These are phyloP conservation scores for Columba guinea DNA, from an alignment of 2,797 vertebrate genomes.

Conservation along the genomic window DNA sequence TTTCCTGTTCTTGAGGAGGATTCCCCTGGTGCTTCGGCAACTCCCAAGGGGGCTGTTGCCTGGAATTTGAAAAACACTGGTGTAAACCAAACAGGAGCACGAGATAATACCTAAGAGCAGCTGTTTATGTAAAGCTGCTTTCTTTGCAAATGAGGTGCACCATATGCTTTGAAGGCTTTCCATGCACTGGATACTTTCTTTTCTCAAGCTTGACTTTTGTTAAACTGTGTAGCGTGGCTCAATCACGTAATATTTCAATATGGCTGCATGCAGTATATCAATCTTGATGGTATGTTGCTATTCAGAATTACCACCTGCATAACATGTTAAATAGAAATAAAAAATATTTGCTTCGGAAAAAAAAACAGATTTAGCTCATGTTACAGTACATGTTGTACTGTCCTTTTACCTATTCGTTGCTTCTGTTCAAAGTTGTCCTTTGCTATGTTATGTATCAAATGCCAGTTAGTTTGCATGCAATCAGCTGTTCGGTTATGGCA, in stretches of 20 bases:
- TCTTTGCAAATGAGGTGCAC: slow-evolving; percentile 32
- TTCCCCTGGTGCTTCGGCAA: not conserved
- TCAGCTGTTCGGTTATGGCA: slow-evolving; percentile 33
- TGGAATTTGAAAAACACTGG: slow-evolving; percentile 30
- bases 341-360: not conserved
- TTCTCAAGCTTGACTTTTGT: not conserved
- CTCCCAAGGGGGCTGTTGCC: not conserved
- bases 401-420: not conserved
- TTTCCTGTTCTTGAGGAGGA: not conserved
- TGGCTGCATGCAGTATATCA: slow-evolving; percentile 62
- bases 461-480: slow-evolving; percentile 63
- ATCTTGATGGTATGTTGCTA: slow-evolving; percentile 21
- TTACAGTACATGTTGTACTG: not conserved
- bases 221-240: not conserved
- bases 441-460: not conserved
- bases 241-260: not conserved
- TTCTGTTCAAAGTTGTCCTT: not conserved
- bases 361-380: not conserved
- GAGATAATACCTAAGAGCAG: slow-evolving; percentile 5
- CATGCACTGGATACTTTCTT: slow-evolving; percentile 6
- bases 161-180: slow-evolving; percentile 31
- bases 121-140: slow-evolving; percentile 19
- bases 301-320: slow-evolving; percentile 20
- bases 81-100: not conserved
- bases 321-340: not conserved